Conservation (phyloP, 2,113 vertebrate genomes). For the Anoplopoma fimbria region DNA sequence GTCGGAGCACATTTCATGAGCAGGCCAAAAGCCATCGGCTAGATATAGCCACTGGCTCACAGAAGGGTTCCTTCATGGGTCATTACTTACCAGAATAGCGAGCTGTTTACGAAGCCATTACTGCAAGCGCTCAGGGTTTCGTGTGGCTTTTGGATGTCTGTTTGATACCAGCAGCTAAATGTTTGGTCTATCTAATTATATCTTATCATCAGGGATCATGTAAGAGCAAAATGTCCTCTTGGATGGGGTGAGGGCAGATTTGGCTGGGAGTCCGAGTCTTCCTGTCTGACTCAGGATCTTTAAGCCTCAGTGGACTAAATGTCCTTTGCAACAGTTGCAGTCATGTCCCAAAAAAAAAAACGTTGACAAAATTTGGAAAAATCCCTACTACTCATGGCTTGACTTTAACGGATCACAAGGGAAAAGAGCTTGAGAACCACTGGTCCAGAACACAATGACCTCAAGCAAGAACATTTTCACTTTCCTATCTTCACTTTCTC, state of each 20-base stretch:
- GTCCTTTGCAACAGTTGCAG: slow-evolving; percentile 26
- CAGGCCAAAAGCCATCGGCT: slow-evolving; percentile 80
- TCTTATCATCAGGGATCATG: slow-evolving; percentile 63
- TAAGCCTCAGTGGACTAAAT: slow-evolving; percentile 31
- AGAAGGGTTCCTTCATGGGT: slow-evolving; percentile 75
- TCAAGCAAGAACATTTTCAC: background rate
- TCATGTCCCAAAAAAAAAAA: background rate
- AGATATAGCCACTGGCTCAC: slow-evolving; percentile 77
- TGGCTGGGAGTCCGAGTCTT: slow-evolving; percentile 50
- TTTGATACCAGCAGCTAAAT: slow-evolving; percentile 36
- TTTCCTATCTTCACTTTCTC: background rate
- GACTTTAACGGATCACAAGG: too few relatives aligned
- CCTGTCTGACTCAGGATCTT: slow-evolving; percentile 22
- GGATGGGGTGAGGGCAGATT: slow-evolving; percentile 40
- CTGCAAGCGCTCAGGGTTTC: slow-evolving; percentile 35
- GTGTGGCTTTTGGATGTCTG: slow-evolving; percentile 25
- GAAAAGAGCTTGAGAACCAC: background rate
- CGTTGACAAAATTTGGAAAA: background rate
- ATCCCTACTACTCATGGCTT: too few relatives aligned
- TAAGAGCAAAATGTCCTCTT: slow-evolving; percentile 59
- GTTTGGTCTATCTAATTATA: slow-evolving; percentile 64
- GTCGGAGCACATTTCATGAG: slow-evolving; percentile 73
- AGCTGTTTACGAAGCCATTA: slow-evolving; percentile 70
- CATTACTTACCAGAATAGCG: slow-evolving; percentile 68
- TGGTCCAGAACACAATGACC: background rate